phyloP scores from a whole-genome alignment of 2,888 invertebrate species.

The Escarpia spicata region DNA sequence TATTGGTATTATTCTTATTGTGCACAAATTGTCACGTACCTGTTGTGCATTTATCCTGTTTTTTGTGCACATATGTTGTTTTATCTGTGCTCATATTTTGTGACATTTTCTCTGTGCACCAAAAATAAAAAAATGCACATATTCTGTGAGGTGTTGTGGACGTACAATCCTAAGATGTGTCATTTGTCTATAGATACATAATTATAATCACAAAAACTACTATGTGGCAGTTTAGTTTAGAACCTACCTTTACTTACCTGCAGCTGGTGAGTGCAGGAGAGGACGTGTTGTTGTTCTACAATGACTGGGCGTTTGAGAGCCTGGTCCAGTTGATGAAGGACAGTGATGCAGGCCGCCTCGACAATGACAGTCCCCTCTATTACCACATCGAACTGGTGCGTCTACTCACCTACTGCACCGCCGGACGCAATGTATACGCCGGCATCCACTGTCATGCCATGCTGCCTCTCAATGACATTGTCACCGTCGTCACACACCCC shows the following conservation, averaged over 20 bases:
- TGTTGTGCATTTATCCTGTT: no score
- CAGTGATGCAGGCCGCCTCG: constrained; percentile 56
- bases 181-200: no score
- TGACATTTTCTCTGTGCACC: no score
- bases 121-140: no score
- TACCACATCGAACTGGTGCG: constrained; percentile 83
- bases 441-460: constrained; percentile 99
- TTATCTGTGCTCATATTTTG: no score
- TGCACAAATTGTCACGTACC: no score
- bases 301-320: constrained; percentile 91
- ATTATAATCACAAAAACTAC: no score
- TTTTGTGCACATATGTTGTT: no score
- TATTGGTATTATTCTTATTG: no score
- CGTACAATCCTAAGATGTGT: no score
- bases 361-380: constrained; percentile 82
- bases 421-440: constrained; percentile 98
- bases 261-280: constrained; percentile 94
- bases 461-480: constrained; percentile 95
- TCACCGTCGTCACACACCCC: constrained; percentile 91
- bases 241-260: neutral
- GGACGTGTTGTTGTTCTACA: constrained; percentile 96
- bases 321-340: constrained; percentile 86
- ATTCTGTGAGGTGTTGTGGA: no score
- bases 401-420: constrained; percentile 85
- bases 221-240: no score